phyloP scores from a whole-genome alignment of 2,888 invertebrate genomes.

The Lampropteryx suffumata region DNA sequence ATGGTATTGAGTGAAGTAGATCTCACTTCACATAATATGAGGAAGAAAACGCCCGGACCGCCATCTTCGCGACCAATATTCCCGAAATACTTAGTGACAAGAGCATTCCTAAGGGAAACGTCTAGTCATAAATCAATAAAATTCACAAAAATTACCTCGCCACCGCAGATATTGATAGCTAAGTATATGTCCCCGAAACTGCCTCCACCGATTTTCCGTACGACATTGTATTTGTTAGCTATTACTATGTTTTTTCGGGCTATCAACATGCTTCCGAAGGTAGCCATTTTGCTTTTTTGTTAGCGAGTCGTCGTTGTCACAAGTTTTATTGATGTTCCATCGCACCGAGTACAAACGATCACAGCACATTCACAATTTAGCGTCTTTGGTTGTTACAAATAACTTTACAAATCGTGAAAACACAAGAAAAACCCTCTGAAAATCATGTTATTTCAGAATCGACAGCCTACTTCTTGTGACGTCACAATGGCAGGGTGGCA shows the following conservation, averaged over 20 bases:
- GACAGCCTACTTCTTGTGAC: conserved; percentile 74
- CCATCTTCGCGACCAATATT: conserved; percentile 66
- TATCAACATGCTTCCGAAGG: conserved; percentile 75
- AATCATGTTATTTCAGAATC: conserved; percentile 70
- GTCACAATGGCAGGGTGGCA: conserved; percentile 70
- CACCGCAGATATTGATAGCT: conserved; percentile 94
- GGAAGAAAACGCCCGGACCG: conserved; percentile 61
- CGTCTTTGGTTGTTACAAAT: conserved; percentile 51
- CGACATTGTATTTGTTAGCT: conserved; percentile 96
- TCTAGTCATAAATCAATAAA: conserved; percentile 38
- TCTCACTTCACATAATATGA: conserved; percentile 22
- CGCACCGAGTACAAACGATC: conserved; percentile 62
- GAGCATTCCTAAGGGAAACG: conserved; percentile 37
- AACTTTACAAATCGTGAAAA: conserved; percentile 61
- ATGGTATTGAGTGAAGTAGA: conserved; percentile 16
- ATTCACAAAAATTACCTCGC: conserved; percentile 86
- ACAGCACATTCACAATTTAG: conserved; percentile 64
- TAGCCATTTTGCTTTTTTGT: conserved; percentile 30
- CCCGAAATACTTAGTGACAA: conserved; percentile 63
- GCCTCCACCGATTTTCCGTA: conserved; percentile 98
- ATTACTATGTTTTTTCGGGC: conserved; percentile 75
- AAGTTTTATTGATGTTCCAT: conserved; percentile 64
- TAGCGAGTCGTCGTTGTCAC: conserved; percentile 66
- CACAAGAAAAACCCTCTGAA: conserved; percentile 64
- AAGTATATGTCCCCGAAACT: conserved; percentile 99